Conservation (phyloP, 1,140 invertebrate species). For the Papilio aristodemus region DNA sequence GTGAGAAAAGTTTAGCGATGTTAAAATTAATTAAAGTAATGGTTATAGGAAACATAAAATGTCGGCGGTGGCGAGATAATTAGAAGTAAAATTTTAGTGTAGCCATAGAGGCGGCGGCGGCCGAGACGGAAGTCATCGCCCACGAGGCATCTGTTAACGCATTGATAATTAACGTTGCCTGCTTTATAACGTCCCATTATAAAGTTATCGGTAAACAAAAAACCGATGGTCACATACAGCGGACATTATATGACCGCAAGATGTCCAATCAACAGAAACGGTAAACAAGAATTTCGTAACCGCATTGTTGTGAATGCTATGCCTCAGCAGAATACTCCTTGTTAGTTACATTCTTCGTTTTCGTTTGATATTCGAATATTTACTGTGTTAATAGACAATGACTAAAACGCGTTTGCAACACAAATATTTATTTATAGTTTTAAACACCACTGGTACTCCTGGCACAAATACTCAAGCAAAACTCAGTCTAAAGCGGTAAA, state of each 20-base stretch:
- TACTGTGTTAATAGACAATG: too few species aligned
- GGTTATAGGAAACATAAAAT: constrained; percentile 68
- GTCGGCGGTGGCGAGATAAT: constrained; percentile 60
- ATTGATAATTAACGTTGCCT: constrained; percentile 39
- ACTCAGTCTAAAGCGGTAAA: too few species aligned
- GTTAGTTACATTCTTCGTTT: neutral
- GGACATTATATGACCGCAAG: constrained; percentile 5
- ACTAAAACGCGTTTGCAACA: too few species aligned
- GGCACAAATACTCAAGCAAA: too few species aligned
- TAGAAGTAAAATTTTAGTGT: constrained; percentile 64
- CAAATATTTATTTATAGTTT: too few species aligned
- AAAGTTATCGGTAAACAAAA: constrained; percentile 39
- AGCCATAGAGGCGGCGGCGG: constrained; percentile 40
- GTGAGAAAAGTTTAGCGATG: constrained; percentile 66
- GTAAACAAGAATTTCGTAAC: neutral
- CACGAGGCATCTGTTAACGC: constrained; percentile 37
- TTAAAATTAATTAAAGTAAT: constrained; percentile 73
- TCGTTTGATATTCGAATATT: too few species aligned
- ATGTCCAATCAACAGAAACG: constrained; percentile 6
- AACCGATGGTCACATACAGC: constrained; percentile 20
- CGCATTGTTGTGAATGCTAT: neutral
- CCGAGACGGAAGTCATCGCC: constrained; percentile 48
- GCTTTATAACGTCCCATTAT: constrained; percentile 34
- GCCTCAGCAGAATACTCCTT: neutral
- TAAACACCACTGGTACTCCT: too few species aligned